Percentiles rank a stretch among this genome's conserved stretches.
phyloP scores from a whole-genome alignment of 2,797 vertebrate species.

The Leuciscus waleckii region DNA sequence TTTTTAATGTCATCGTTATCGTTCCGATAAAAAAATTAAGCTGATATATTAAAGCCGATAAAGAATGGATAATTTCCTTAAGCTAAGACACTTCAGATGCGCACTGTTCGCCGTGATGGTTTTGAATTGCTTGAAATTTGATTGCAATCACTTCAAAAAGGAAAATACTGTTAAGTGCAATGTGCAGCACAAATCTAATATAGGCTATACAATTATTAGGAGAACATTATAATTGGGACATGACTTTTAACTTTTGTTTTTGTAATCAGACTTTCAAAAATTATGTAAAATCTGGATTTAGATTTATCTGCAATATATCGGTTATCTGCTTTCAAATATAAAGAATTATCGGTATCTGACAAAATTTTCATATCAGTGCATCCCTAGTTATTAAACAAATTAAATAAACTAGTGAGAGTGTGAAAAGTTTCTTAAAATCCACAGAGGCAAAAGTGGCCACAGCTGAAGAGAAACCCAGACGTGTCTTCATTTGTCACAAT shows the following conservation, averaged over 20 bases:
- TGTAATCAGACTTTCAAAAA: background rate
- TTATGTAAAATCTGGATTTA: background rate
- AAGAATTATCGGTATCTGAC: background rate
- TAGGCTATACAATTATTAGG: too few relatives aligned
- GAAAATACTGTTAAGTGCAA: too few relatives aligned
- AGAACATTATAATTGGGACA: too few relatives aligned
- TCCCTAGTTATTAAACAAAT: background rate
- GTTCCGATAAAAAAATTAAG: too few relatives aligned
- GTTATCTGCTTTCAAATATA: background rate
- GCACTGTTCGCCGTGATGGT: background rate
- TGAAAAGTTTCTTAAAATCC: background rate
- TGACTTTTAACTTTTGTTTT: background rate
- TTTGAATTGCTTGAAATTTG: background rate
- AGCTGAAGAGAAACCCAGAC: background rate
- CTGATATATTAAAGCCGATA: too few relatives aligned
- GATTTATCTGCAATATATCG: background rate
- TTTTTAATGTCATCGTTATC: too few relatives aligned
- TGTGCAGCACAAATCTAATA: background rate
- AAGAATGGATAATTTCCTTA: background rate
- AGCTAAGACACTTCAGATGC: too few relatives aligned
- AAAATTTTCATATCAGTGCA: background rate
- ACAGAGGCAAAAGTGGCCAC: background rate
- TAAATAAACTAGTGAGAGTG: background rate
- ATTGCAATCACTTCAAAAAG: too few relatives aligned
- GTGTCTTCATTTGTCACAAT: slow-evolving; percentile 15